Evolutionary conservation across 1,140 invertebrate species (phyloP), one percentile per base, ranked within the genome.

Genomic region (Bilobella aurantiaca): DNA sequence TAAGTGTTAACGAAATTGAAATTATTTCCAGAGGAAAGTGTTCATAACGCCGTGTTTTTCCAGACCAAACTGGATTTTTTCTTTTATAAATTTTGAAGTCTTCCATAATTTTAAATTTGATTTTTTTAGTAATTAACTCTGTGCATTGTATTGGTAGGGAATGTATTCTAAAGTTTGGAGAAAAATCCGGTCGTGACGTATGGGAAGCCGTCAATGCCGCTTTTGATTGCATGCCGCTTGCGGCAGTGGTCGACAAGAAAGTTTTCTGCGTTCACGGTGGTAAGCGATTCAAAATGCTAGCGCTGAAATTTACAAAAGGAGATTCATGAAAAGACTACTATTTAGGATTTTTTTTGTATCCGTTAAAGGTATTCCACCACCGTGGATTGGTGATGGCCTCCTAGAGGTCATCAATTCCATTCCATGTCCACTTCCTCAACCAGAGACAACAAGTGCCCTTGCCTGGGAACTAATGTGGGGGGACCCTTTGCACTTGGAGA

Each of bases 391-490:
- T 74, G 79, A 79, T 67, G 71, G 71, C 25, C 80, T 76, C 64
- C 77, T 79, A 59, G 75, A 73, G 67, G 82, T 76, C 14, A 81
- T 84, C 28, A 80, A 87, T 70, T 80, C 81, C 42, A 84, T 88
- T 65, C 86, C 85, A 0, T 77, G 79, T 37, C 84, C 85, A 1
- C 74, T 89, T 34, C 74, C 76, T n/a, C 78, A 84, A 31, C 86
- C 86, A 0, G 82, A 86, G 65, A 75, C 77, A 59, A 81, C 86
- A 73, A 85, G 84, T 75, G 77, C 81, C 14, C 74, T 88, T 28
- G 85, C 86, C 1, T 89, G 87, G 87, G 86, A 89, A 71, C 76
- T 88, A 1, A 81, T 89, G 77, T 89, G 87, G 87, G 88, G 86
- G 77, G 87, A 89, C 78, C 87, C 87, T 16, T 75, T 87, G n/a